Percentiles rank a stretch among this genome's conserved stretches.
phyloP scores from a whole-genome alignment of 2,888 invertebrate species.

The Xestia sexstrigata region DNA sequence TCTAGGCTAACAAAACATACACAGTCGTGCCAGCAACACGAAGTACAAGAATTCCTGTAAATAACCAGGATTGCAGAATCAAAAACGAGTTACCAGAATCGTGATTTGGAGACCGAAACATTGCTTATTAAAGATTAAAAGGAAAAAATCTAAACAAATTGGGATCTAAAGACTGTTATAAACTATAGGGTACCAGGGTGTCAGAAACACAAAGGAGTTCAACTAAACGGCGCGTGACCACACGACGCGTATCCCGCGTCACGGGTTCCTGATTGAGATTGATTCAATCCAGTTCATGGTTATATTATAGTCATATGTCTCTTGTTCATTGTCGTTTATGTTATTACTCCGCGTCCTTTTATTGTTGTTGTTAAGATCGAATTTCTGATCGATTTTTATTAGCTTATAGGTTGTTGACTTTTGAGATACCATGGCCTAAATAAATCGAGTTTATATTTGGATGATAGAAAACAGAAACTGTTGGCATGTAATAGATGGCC shows the following conservation, averaged over 20 bases:
- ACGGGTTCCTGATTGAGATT: conserved; percentile 62
- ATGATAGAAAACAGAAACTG: neutral
- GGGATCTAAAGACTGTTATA: neutral
- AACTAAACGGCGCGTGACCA: conserved; percentile 46
- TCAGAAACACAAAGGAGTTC: conserved; percentile 43
- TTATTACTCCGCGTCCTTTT: conserved; percentile 42
- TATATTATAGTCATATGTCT: conserved; percentile 58
- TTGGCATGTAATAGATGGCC: neutral
- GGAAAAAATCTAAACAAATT: neutral
- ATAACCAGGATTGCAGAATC: neutral
- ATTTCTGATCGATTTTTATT: conserved; percentile 47
- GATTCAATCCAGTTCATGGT: conserved; percentile 61
- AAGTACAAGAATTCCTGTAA: neutral
- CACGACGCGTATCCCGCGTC: conserved; percentile 38
- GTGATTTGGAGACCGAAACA: neutral
- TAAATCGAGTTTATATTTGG: neutral
- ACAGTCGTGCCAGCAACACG: neutral
- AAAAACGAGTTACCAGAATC: neutral
- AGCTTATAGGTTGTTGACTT: conserved; percentile 2
- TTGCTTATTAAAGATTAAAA: neutral
- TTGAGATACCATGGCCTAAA: neutral
- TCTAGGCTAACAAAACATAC: neutral
- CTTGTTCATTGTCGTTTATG: conserved; percentile 32
- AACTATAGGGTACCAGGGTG: conserved; percentile 32
- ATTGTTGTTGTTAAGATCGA: conserved; percentile 23